Percentiles rank a stretch among this genome's conserved stretches.
phyloP scores from a whole-genome alignment of 2,888 invertebrate species.

The Aphidius colemani region DNA sequence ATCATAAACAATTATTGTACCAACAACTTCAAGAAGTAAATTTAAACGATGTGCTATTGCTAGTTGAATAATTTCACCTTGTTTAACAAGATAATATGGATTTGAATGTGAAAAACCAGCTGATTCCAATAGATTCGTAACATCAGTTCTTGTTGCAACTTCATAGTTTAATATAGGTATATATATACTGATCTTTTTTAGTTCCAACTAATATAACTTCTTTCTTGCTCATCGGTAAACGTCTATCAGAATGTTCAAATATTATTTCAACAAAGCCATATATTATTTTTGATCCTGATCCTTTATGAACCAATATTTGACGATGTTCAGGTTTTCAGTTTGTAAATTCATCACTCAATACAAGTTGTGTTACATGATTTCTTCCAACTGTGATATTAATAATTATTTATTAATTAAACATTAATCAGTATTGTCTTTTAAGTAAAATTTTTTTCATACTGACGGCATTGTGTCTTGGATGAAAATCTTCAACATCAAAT shows the following conservation, averaged over 20 bases:
- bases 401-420: background rate
- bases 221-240: slow-evolving; percentile 97
- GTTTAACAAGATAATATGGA: slow-evolving; percentile 99
- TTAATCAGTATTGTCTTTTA: background rate
- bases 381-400: slow-evolving; percentile 77
- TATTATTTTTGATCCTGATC: slow-evolving; percentile 94
- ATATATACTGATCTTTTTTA: slow-evolving; percentile 99
- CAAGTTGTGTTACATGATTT: slow-evolving; percentile 98
- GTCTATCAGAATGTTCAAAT: slow-evolving; percentile 96
- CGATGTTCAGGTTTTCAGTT: slow-evolving; percentile 95
- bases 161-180: slow-evolving; percentile 98
- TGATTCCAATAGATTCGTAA: slow-evolving; percentile 96
- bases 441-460: slow-evolving; percentile 60
- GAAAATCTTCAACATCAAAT: slow-evolving; percentile 97
- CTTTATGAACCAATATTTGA: slow-evolving; percentile 94
- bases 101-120: slow-evolving; percentile 99
- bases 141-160: slow-evolving; percentile 95
- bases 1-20: slow-evolving; percentile 96
- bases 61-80: slow-evolving; percentile 99
- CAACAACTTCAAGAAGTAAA: slow-evolving; percentile 93
- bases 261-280: slow-evolving; percentile 99
- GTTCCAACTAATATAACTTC: slow-evolving; percentile 97
- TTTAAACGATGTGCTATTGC: slow-evolving; percentile 96
- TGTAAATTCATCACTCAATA: slow-evolving; percentile 97
- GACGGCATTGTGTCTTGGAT: slow-evolving; percentile 96